phyloP scores from a whole-genome alignment of 2,113 vertebrate species.

The Antechinus stuartii region DNA sequence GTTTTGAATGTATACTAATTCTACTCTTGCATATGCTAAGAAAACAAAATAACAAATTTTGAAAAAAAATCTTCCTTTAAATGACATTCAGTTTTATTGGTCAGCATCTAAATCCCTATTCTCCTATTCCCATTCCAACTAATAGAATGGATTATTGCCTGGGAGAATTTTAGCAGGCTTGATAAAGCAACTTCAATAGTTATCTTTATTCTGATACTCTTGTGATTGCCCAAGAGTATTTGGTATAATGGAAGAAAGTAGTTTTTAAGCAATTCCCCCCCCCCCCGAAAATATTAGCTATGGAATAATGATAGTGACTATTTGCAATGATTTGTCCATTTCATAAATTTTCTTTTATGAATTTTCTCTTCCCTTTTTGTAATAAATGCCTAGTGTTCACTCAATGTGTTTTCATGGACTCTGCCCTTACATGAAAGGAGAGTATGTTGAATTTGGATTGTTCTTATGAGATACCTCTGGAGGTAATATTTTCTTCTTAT shows the following conservation, averaged over 20 bases:
- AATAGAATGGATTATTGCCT: constrained; percentile 69
- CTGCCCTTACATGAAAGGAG: background rate
- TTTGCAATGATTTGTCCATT: constrained; percentile 41
- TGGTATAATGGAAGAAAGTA: constrained; percentile 60
- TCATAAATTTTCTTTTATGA: constrained; percentile 8
- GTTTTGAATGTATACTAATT: constrained; percentile 37
- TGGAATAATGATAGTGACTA: constrained; percentile 37
- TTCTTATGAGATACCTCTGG: background rate
- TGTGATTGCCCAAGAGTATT: constrained; percentile 70
- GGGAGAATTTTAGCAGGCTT: constrained; percentile 55
- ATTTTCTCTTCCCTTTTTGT: constrained; percentile 8
- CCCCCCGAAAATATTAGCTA: constrained; percentile 52
- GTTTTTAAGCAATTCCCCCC: constrained; percentile 63
- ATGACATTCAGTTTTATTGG: constrained; percentile 69
- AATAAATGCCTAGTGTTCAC: constrained; percentile 43
- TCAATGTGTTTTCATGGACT: constrained; percentile 35
- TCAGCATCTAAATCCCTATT: constrained; percentile 55
- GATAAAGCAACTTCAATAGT: constrained; percentile 73
- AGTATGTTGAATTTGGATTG: constrained; percentile 4
- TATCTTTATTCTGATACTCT: constrained; percentile 68
- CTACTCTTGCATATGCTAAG: constrained; percentile 22
- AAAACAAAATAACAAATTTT: constrained; percentile 22
- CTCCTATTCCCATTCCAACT: constrained; percentile 68
- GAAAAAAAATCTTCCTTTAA: constrained; percentile 24
- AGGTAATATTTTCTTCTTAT: constrained; percentile 15